Evolutionary conservation across 2,888 invertebrate species (phyloP), one percentile per base, ranked within the genome.

Genomic region (Nemapogon koenigi): DNA sequence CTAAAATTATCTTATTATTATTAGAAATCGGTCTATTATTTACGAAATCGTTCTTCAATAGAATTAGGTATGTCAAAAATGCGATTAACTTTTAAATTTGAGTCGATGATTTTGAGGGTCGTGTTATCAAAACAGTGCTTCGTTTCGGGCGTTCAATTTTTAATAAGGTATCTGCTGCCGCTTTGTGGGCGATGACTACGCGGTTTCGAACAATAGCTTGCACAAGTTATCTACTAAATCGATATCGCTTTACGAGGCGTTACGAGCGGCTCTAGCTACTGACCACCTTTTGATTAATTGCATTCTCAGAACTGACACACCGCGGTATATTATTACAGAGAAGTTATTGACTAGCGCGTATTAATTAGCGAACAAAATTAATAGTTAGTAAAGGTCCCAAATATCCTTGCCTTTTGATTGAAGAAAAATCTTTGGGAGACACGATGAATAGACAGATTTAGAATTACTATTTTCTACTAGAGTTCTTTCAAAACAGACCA

Each of bases 201-300:
- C 75, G 68, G 61, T 64, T 75, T 68, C 51, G 57, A 56, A 78
- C 76, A 76, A 78, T 73, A 49, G 61, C 62, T 76, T 76, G 67
- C 75, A 72, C 76, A 78, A 76, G 63, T 75, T 76, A 76, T 76
- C 73, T 62, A 65, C 66, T 62, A 66, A 76, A 76, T 76, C 76
- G 76, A 75, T 75, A 76, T 73, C 73, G 65, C 63, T 66, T 75
- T 72, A 75, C 73, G 75, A 75, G 70, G 75, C 76, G 76, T 73
- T 73, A 66, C 72, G 63, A 60, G 54, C 64, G 57, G 63, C 63
- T 63, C 62, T 61, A 59, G 76, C 78, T 76, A 75, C 76, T 73
- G 75, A 70, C 75, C 73, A 70, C 59, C 55, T 69, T 76, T 75
- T 75, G 76, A 78, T 76, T 75, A 75, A 76, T 78, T 66, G 66